Evolutionary conservation across 1,140 invertebrate genomes (phyloP), one percentile per base, ranked within the genome.

Genomic region (Calliphora vicina): DNA sequence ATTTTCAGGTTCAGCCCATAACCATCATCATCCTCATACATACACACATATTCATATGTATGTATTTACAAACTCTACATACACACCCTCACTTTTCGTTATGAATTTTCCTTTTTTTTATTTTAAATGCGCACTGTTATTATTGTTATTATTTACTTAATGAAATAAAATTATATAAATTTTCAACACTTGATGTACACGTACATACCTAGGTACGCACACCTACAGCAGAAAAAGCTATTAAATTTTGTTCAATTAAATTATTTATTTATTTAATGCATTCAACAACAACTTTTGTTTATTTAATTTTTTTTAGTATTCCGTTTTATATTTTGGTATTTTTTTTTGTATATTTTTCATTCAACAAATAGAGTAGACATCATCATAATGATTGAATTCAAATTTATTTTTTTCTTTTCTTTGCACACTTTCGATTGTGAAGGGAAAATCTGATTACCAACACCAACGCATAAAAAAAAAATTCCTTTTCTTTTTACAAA

Each of bases 381-480:
- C n/a, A n/a, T n/a, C n/a, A n/a, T n/a, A n/a, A 17, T 50, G 8
- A 10, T 50, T 35, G 35, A 35, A 35, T 35, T 35, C 1, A 35
- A 35, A 35, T 35, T 35, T 17, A 50, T 50, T 50, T 50, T 6
- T 50, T 1, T 50, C 0, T 12, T 50, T 50, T 17, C 45, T 50
- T 50, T 50, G 17, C n/a, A n/a, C n/a, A n/a, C n/a, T n/a, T n/a
- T n/a, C n/a, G n/a, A n/a, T n/a, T 50, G 12, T 50, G 3, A 50
- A 50, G 10, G n/a, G 17, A 50, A 23, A 23, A 67, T 67, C 10
- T 23, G 17, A 25, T 67, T 67, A 43, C 35, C 74, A 78, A 78
- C 74, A 78, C 74, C 35, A 78, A 78, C 74, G 74, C 74, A 78
- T 35, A 45, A 17, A 76, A 76, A 42, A 45, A 17, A 76, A 76